phyloP scores from a whole-genome alignment of 92 coral and sea anemone genomes.

The Palythoa heliodiscus region DNA sequence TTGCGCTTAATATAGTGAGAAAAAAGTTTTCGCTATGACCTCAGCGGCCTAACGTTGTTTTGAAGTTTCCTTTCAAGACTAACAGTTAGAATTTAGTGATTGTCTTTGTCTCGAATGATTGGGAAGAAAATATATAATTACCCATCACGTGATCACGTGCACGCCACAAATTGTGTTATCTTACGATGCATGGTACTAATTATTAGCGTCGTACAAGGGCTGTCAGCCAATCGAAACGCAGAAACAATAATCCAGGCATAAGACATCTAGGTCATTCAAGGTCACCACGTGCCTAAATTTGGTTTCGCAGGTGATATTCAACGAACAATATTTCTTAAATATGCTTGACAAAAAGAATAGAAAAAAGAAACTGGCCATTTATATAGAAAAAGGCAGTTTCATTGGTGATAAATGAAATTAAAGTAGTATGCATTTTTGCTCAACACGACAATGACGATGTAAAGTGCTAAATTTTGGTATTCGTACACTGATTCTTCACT shows the following conservation, averaged over 20 bases:
- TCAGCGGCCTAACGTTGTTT: background rate
- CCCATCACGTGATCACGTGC: background rate
- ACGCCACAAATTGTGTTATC: background rate
- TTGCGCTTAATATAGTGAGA: background rate
- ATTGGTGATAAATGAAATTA: too few relatives aligned
- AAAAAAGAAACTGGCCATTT: too few relatives aligned
- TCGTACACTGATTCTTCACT: too few relatives aligned
- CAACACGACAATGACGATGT: too few relatives aligned
- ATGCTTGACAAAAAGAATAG: too few relatives aligned
- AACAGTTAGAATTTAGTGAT: background rate
- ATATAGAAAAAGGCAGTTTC: too few relatives aligned
- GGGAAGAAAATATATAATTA: background rate
- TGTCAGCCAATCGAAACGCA: background rate
- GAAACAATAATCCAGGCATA: background rate
- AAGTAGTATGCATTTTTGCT: too few relatives aligned
- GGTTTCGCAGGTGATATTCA: too few relatives aligned
- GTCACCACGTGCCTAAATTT: background rate
- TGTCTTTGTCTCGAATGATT: background rate
- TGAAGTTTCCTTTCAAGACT: background rate
- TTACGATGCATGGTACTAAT: background rate
- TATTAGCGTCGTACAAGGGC: background rate
- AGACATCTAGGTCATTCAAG: background rate
- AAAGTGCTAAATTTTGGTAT: too few relatives aligned
- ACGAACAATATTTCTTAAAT: too few relatives aligned
- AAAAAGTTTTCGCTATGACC: background rate